phyloP scores from a whole-genome alignment of 2,113 vertebrate genomes.

The Callospermophilus lateralis region DNA sequence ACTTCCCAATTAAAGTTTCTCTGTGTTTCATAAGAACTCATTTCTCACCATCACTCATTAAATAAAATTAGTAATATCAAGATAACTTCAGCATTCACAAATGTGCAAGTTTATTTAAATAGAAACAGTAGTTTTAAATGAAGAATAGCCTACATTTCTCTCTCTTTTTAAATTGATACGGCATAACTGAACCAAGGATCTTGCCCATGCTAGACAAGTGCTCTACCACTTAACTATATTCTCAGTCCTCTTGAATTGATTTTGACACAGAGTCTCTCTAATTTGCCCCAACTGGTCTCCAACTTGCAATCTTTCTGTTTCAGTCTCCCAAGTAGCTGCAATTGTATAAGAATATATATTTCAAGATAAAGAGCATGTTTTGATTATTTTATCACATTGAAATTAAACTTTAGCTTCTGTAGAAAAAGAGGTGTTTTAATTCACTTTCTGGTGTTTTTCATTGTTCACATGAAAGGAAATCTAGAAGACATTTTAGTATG shows the following conservation, averaged over 20 bases:
- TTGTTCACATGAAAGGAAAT: neutral
- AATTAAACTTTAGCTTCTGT: slow-evolving; percentile 14
- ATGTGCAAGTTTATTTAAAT: neutral
- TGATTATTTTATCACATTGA: neutral
- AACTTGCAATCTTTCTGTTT: neutral
- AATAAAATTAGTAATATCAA: neutral
- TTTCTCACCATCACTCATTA: neutral
- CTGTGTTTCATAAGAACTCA: neutral
- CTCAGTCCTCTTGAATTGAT: neutral
- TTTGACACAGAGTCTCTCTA: neutral
- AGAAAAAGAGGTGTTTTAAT: neutral
- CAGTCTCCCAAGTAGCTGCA: neutral
- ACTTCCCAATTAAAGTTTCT: neutral
- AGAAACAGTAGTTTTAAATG: slow-evolving; percentile 5
- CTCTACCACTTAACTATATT: neutral
- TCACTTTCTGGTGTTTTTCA: slow-evolving; percentile 1
- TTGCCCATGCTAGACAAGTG: too few relatives aligned
- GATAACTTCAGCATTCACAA: neutral
- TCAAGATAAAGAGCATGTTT: neutral
- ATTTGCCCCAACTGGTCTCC: neutral
- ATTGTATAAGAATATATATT: neutral
- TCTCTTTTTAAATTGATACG: neutral
- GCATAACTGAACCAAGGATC: neutral
- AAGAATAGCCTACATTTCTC: neutral
- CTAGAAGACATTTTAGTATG: neutral